These are phyloP conservation scores for Cryptocheilus praepositus DNA, from an alignment of 2,888 invertebrate species.

Conservation along the genomic window DNA sequence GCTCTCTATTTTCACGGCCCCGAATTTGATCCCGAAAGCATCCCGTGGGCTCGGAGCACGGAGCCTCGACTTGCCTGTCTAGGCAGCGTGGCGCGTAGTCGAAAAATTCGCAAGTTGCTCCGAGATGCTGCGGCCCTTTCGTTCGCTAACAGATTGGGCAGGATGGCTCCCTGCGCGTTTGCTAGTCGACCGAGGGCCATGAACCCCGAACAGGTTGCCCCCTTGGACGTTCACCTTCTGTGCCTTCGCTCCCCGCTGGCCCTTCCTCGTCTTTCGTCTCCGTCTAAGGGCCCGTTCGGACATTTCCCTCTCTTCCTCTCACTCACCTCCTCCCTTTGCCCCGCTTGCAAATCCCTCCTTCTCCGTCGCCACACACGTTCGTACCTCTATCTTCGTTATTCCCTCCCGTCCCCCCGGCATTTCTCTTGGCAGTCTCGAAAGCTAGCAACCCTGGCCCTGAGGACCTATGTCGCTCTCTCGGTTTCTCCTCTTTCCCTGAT, in stretches of 20 bases:
- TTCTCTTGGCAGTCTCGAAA: constrained; percentile 49
- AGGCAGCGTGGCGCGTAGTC: too few relatives aligned
- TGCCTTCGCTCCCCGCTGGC: constrained; percentile 51
- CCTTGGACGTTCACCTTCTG: constrained; percentile 74
- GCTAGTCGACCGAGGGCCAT: constrained; percentile 73
- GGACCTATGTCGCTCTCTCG: constrained; percentile 35
- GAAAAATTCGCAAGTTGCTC: neutral
- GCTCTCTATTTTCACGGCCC: neutral
- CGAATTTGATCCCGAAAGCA: too few relatives aligned
- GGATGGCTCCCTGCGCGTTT: constrained; percentile 64
- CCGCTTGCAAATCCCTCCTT: constrained; percentile 21
- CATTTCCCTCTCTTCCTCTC: constrained; percentile 29
- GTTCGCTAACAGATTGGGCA: constrained; percentile 65
- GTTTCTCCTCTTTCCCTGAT: neutral
- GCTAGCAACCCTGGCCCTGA: constrained; percentile 51
- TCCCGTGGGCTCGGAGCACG: too few relatives aligned
- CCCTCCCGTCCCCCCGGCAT: constrained; percentile 33
- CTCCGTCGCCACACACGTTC: constrained; percentile 16
- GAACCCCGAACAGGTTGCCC: constrained; percentile 75
- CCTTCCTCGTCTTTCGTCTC: constrained; percentile 52
- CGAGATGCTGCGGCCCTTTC: constrained; percentile 45
- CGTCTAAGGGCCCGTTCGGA: constrained; percentile 51
- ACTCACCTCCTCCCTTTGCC: constrained; percentile 19
- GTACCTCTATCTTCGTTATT: constrained; percentile 7
- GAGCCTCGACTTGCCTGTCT: too few relatives aligned